A percentile compares a stretch with the other conserved stretches of the same genome.
phyloP scores from a whole-genome alignment of 2,113 vertebrate species.

The Microtus richardsoni region DNA sequence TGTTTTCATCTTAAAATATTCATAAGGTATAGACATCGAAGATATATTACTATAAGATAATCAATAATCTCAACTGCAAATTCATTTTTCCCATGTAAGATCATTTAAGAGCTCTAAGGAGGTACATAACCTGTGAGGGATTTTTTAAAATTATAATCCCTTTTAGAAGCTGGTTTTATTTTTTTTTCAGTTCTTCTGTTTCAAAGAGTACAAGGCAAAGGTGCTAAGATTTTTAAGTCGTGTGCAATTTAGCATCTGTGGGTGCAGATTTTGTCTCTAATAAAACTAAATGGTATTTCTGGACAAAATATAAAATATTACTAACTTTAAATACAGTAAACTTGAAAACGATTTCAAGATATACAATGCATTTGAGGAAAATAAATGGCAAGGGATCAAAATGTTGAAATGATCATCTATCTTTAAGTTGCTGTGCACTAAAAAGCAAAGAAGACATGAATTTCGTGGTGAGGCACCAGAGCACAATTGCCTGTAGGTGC shows the following conservation, averaged over 20 bases:
- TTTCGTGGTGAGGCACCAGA: background rate
- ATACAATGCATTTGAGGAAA: background rate
- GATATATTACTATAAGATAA: background rate
- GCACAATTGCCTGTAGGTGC: background rate
- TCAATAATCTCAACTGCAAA: background rate
- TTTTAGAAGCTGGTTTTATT: background rate
- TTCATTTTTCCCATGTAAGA: background rate
- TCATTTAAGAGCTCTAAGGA: background rate
- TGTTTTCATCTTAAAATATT: background rate
- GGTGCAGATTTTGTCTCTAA: background rate
- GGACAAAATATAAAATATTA: conserved; percentile 10
- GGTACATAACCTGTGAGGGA: rapidly evolving
- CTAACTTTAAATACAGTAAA: background rate
- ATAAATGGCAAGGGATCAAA: background rate
- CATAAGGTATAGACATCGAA: background rate
- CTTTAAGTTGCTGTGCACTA: background rate
- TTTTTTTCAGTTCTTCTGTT: background rate
- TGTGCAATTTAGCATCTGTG: background rate
- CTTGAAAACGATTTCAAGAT: background rate
- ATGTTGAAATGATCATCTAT: background rate
- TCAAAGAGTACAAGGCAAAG: background rate
- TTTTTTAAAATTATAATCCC: background rate
- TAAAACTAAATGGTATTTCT: background rate
- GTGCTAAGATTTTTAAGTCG: background rate
- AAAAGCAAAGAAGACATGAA: background rate